Percentiles rank a stretch among this genome's conserved stretches.
phyloP scores from a whole-genome alignment of 2,797 vertebrate species.

The Epinephelus awoara region DNA sequence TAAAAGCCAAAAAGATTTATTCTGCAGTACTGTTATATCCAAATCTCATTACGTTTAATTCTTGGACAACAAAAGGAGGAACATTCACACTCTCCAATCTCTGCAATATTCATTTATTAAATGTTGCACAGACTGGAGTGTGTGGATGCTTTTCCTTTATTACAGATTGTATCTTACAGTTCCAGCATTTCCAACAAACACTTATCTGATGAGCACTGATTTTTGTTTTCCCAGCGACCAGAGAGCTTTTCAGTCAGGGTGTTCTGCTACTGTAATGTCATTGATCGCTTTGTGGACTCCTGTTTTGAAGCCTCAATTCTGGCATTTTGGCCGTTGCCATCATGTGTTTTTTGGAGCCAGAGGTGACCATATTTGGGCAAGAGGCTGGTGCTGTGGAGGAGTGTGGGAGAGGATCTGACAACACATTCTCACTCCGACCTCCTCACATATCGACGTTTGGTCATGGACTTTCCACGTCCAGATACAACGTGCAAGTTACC shows the following conservation, averaged over 20 bases:
- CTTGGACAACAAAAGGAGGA: not conserved
- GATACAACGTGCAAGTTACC: too few relatives aligned
- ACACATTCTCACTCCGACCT: too few relatives aligned
- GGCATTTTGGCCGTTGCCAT: too few relatives aligned
- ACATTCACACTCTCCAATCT: not conserved
- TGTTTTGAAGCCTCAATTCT: too few relatives aligned
- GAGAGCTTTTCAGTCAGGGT: not conserved
- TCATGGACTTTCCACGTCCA: too few relatives aligned
- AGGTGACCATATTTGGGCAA: too few relatives aligned
- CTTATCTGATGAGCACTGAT: not conserved
- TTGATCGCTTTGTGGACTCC: too few relatives aligned
- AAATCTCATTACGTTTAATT: conserved; percentile 20
- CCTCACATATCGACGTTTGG: too few relatives aligned
- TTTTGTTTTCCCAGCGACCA: not conserved
- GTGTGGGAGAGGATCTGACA: too few relatives aligned
- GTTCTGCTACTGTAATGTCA: too few relatives aligned
- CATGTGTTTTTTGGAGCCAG: too few relatives aligned
- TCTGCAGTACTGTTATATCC: not conserved
- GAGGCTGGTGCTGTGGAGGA: too few relatives aligned
- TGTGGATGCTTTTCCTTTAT: not conserved
- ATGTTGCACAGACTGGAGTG: conserved; percentile 10
- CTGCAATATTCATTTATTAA: not conserved
- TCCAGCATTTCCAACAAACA: not conserved
- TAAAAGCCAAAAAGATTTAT: conserved; percentile 33
- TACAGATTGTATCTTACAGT: not conserved